These are phyloP conservation scores for Arenaria interpres DNA, from an alignment of 2,113 vertebrate genomes.

Conservation along the genomic window DNA sequence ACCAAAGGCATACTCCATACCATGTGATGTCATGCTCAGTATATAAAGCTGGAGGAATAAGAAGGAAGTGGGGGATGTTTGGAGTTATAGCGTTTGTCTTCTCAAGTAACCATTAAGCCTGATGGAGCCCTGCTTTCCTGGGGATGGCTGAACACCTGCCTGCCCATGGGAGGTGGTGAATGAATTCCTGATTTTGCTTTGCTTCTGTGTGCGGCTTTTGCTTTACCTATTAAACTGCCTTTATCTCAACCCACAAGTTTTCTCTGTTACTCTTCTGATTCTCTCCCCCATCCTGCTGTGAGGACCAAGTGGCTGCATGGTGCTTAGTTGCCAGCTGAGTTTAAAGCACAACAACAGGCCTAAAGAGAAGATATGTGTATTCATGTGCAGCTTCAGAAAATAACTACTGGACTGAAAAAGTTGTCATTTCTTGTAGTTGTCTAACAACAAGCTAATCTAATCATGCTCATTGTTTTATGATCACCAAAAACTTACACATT, in stretches of 20 bases:
- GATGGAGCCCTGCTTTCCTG: background rate
- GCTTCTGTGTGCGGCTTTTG: too few species aligned
- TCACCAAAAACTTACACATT: background rate
- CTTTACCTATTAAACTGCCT: background rate
- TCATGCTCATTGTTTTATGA: background rate
- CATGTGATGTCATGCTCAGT: background rate
- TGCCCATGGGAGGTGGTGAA: background rate
- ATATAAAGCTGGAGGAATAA: background rate
- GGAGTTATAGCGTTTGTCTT: background rate
- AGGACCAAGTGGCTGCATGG: background rate
- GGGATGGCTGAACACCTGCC: background rate
- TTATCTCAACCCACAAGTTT: background rate
- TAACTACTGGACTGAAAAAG: background rate
- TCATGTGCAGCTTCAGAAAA: background rate
- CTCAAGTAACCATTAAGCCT: background rate
- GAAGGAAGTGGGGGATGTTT: background rate
- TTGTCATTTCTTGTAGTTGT: background rate
- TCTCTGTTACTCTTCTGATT: background rate
- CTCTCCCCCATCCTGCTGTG: background rate
- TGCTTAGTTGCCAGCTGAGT: background rate
- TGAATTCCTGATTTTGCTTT: background rate
- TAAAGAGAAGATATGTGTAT: background rate
- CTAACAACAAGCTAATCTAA: background rate
- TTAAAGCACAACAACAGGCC: background rate
- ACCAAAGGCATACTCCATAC: background rate